A percentile compares a stretch with the other conserved stretches of the same genome.
phyloP scores from a whole-genome alignment of 2,113 vertebrate genomes.

The Eleginops maclovinus region DNA sequence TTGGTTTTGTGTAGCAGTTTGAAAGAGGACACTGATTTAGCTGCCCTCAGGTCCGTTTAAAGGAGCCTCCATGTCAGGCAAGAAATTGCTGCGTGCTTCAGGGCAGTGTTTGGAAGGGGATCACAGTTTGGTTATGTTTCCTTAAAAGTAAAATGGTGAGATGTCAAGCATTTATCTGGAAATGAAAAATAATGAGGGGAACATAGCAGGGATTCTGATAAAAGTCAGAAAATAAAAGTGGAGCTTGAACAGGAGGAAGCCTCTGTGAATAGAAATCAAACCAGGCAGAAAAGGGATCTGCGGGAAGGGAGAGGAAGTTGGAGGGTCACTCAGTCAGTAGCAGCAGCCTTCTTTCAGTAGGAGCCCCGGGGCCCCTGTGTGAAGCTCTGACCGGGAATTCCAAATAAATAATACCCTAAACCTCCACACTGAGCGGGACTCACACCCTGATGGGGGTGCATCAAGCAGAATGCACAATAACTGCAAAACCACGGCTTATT shows the following conservation, averaged over 20 bases:
- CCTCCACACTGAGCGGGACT: constrained; percentile 21
- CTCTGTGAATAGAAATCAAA: constrained; percentile 25
- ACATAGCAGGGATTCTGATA: not conserved
- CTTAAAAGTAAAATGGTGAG: constrained; percentile 2
- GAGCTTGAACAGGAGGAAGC: constrained; percentile 7
- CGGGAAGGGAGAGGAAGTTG: constrained; percentile 20
- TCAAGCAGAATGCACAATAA: constrained; percentile 16
- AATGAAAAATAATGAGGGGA: constrained; percentile 3
- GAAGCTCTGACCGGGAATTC: constrained; percentile 74
- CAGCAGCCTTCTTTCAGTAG: constrained; percentile 26
- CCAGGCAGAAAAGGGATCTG: not conserved
- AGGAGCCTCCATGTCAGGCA: constrained; percentile 19
- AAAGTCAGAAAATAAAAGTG: constrained; percentile 24
- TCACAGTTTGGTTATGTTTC: constrained; percentile 19
- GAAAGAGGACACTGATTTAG: constrained; percentile 36
- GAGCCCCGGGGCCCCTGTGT: constrained; percentile 44
- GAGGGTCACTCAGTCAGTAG: constrained; percentile 52
- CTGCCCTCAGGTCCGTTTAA: not conserved
- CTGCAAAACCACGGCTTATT: constrained; percentile 27
- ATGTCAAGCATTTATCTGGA: constrained; percentile 18
- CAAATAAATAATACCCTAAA: constrained; percentile 72
- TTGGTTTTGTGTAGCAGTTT: not conserved
- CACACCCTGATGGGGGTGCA: not conserved
- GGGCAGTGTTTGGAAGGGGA: constrained; percentile 25
- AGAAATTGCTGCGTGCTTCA: constrained; percentile 32